These are phyloP conservation scores for Pollenia labialis DNA, from an alignment of 2,888 invertebrate genomes.

Conservation along the genomic window DNA sequence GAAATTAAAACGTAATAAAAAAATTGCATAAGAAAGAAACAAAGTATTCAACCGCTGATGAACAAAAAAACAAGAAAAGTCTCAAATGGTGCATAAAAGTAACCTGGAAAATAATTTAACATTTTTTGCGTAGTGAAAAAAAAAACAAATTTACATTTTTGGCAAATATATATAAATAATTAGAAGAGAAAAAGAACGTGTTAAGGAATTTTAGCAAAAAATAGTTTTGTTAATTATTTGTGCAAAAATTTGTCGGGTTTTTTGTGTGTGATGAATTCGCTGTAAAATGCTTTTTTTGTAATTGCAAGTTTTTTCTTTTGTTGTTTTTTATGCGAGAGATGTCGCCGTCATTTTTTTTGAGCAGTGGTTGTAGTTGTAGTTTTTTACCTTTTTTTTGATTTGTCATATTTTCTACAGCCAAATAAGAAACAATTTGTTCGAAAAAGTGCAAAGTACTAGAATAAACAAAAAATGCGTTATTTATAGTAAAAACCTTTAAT, in stretches of 20 bases:
- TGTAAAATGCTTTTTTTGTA: conserved; percentile 56
- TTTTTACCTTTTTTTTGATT: conserved; percentile 46
- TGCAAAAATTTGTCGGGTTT: conserved; percentile 47
- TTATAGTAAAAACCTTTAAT: conserved; percentile 6
- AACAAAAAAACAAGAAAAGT: conserved; percentile 14
- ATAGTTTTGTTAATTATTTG: conserved; percentile 51
- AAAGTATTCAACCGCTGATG: conserved; percentile 30
- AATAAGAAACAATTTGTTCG: conserved; percentile 15
- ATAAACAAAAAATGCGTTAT: conserved; percentile 28
- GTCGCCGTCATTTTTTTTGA: conserved; percentile 65
- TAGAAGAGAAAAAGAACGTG: neutral
- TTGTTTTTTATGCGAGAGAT: conserved; percentile 49
- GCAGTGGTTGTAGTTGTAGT: conserved; percentile 66
- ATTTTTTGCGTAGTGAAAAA: conserved; percentile 25
- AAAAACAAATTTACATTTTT: neutral
- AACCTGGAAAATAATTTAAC: neutral
- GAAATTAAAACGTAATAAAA: conserved; percentile 62
- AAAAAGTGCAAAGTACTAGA: conserved; percentile 31
- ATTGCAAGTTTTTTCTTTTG: conserved; percentile 55
- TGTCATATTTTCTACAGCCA: conserved; percentile 54
- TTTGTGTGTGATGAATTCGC: conserved; percentile 59
- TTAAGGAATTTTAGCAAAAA: conserved; percentile 36
- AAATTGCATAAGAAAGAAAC: conserved; percentile 71
- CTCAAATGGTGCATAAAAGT: conserved; percentile 46
- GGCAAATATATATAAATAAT: conserved; percentile 30